phyloP scores from a whole-genome alignment of 2,888 invertebrate species.

The Urechis unicinctus region DNA sequence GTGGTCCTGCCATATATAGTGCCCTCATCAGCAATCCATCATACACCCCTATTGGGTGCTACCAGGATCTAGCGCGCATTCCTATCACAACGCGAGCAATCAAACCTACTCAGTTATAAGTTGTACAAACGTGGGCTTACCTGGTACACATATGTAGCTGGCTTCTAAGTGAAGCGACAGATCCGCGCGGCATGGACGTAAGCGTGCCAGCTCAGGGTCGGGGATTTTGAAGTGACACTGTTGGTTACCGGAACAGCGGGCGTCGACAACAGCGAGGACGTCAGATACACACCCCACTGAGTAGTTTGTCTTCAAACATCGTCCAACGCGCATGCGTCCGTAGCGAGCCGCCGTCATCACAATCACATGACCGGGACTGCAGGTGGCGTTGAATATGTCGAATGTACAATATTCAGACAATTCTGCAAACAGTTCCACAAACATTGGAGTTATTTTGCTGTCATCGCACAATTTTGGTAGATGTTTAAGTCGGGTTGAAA shows the following conservation, averaged over 20 bases:
- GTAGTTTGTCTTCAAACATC: slow-evolving; percentile 15
- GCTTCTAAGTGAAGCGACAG: slow-evolving; percentile 20
- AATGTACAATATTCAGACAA: not conserved
- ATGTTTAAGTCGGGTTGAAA: too few relatives aligned
- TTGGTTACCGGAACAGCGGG: slow-evolving; percentile 18
- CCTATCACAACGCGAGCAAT: too few relatives aligned
- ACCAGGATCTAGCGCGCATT: too few relatives aligned
- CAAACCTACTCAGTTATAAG: too few relatives aligned
- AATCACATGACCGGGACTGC: not conserved
- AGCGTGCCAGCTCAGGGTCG: slow-evolving; percentile 13
- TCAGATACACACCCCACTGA: slow-evolving; percentile 18
- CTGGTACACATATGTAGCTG: slow-evolving; percentile 18
- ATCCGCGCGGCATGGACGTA: slow-evolving; percentile 19
- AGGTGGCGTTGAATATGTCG: not conserved
- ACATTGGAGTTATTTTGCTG: too few relatives aligned
- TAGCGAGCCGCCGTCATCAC: slow-evolving; percentile 4
- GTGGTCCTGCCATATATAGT: too few relatives aligned
- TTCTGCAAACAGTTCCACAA: too few relatives aligned
- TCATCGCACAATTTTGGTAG: too few relatives aligned
- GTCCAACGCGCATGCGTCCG: slow-evolving; percentile 20
- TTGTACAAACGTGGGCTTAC: too few relatives aligned
- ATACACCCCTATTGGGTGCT: too few relatives aligned
- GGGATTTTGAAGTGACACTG: slow-evolving; percentile 17
- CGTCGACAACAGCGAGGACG: slow-evolving; percentile 18
- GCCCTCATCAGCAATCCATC: too few relatives aligned